These are phyloP conservation scores for Gorsachius goisagi DNA, from an alignment of 2,113 vertebrate genomes.

Conservation along the genomic window DNA sequence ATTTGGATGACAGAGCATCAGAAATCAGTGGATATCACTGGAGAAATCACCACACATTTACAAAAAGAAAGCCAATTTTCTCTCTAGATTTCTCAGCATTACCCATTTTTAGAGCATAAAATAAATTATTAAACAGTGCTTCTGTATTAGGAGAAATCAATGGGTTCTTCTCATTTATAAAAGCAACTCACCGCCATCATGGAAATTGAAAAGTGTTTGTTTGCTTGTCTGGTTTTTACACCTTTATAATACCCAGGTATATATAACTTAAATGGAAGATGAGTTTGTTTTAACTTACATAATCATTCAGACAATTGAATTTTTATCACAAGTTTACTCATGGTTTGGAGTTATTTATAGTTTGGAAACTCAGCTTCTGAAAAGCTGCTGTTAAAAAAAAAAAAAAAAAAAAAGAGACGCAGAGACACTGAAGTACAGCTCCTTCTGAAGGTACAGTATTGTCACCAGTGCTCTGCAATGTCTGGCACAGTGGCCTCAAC, in stretches of 20 bases:
- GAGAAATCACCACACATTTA: fast-evolving
- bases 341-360: background rate
- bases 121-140: background rate
- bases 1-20: background rate
- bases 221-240: background rate
- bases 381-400: background rate
- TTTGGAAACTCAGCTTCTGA: background rate
- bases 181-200: background rate
- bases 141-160: background rate
- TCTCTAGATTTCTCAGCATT: background rate
- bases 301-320: background rate
- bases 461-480: background rate
- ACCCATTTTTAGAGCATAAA: background rate
- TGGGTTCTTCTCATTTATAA: background rate
- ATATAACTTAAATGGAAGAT: background rate
- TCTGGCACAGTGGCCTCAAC: background rate
- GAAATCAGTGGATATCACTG: background rate
- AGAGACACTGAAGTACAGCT: background rate
- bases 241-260: background rate
- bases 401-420: background rate
- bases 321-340: background rate
- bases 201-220: background rate
- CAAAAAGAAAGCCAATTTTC: background rate
- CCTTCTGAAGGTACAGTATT: background rate
- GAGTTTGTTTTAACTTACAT: background rate